Evolutionary conservation across 53 echinoderm and acorn worm species (phyloP).

Genomic region (Patiria pectinifera): DNA sequence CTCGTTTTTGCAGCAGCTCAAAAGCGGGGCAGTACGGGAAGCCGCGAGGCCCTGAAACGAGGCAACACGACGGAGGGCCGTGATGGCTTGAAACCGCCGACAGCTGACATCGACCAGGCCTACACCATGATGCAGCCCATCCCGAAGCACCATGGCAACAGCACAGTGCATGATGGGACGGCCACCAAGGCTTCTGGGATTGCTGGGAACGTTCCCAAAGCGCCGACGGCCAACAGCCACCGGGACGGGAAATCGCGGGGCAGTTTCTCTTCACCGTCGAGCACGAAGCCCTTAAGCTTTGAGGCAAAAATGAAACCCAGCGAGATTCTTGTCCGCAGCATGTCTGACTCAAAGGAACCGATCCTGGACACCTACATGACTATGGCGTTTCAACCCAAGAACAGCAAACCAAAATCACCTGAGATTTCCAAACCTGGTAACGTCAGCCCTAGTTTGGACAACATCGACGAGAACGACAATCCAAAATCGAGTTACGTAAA

Average conservation of each 20-base stretch:
- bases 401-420: conserved; percentile 48
- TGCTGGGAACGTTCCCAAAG: not conserved
- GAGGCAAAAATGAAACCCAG: conserved; percentile 55
- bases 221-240: not conserved
- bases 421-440: not conserved
- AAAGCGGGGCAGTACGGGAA: conserved; percentile 31
- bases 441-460: conserved; percentile 12
- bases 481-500: conserved; percentile 49
- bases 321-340: conserved; percentile 49
- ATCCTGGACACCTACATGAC: conserved; percentile 62
- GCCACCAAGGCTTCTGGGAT: conserved; percentile 21
- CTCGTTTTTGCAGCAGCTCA: not conserved
- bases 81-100: not conserved
- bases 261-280: conserved; percentile 24
- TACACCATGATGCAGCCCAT: conserved; percentile 61
- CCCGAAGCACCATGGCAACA: conserved; percentile 52
- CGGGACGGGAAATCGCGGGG: not conserved
- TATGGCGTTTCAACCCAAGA: conserved; percentile 64
- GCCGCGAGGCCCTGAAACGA: conserved; percentile 35
- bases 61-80: conserved; percentile 23
- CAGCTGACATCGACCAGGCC: conserved; percentile 18
- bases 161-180: conserved; percentile 15
- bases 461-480: conserved; percentile 29
- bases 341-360: conserved; percentile 45
- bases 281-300: not conserved